A percentile compares a stretch with the other conserved stretches of the same genome.
Conservation (phyloP, 2,888 invertebrate species). For the Synanthedon vespiformis region DNA sequence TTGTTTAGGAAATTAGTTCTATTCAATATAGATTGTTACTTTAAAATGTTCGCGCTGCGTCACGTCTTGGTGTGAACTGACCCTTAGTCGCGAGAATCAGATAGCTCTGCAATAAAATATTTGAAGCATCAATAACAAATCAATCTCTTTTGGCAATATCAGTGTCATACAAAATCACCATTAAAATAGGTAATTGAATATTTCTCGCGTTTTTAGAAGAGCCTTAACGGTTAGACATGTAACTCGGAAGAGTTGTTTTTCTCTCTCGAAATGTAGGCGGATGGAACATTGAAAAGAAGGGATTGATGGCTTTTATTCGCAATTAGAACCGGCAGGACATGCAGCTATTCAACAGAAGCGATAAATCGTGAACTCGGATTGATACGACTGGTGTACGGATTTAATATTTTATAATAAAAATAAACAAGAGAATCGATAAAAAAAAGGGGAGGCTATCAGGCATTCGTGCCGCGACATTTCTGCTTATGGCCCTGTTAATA, state of each 20-base stretch:
- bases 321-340: conserved; percentile 37
- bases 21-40: too few species aligned
- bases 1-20: too few species aligned
- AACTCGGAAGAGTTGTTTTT: not conserved
- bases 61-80: too few species aligned
- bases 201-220: too few species aligned
- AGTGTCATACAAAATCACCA: too few species aligned
- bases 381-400: conserved; percentile 53
- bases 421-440: conserved; percentile 17
- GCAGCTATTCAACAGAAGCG: conserved; percentile 56
- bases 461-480: conserved; percentile 66
- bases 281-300: not conserved
- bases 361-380: conserved; percentile 57
- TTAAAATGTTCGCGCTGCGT: too few species aligned
- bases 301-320: not conserved
- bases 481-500: conserved; percentile 59
- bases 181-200: too few species aligned
- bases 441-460: conserved; percentile 64
- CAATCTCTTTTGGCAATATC: too few species aligned
- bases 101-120: too few species aligned
- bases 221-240: not conserved
- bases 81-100: too few species aligned
- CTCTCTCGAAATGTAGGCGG: not conserved
- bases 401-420: conserved; percentile 31
- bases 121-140: too few species aligned